phyloP scores from a whole-genome alignment of 2,797 vertebrate species.

The Rhinella marina region DNA sequence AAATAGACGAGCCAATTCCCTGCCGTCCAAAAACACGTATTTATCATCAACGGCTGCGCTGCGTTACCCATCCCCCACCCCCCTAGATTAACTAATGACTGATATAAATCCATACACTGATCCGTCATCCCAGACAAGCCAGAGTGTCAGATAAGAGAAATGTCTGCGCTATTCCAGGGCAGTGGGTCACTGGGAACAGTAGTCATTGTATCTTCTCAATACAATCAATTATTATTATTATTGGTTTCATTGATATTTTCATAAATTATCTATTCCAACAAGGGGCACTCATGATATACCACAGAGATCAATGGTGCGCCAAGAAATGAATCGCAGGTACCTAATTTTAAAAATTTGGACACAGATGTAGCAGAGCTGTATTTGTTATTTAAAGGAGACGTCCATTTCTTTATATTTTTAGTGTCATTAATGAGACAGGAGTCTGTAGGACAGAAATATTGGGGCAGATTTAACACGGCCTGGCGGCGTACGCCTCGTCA shows the following conservation, averaged over 20 bases:
- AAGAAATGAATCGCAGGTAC: not conserved
- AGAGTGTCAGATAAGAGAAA: slow-evolving; percentile 3
- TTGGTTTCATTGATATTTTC: not conserved
- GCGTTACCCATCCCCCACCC: not conserved
- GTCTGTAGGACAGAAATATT: too few relatives aligned
- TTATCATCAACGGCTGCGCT: not conserved
- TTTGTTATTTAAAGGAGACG: too few relatives aligned
- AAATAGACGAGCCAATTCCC: not conserved
- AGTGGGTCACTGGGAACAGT: not conserved
- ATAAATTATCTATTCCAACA: not conserved
- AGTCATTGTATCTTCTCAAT: not conserved
- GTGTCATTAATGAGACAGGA: too few relatives aligned
- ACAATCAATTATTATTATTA: not conserved
- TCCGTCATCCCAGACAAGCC: not conserved
- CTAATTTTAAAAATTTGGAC: too few relatives aligned
- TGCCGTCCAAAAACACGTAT: not conserved
- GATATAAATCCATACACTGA: slow-evolving; percentile 13
- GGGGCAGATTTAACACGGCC: too few relatives aligned
- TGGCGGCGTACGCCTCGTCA: too few relatives aligned
- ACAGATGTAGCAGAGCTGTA: too few relatives aligned
- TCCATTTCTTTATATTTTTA: too few relatives aligned
- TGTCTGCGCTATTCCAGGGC: not conserved
- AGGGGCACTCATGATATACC: not conserved
- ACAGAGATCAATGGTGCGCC: not conserved
- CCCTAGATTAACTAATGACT: slow-evolving; percentile 6